phyloP scores from a whole-genome alignment of 1,140 invertebrate genomes.

The Trinorchestia longiramus region DNA sequence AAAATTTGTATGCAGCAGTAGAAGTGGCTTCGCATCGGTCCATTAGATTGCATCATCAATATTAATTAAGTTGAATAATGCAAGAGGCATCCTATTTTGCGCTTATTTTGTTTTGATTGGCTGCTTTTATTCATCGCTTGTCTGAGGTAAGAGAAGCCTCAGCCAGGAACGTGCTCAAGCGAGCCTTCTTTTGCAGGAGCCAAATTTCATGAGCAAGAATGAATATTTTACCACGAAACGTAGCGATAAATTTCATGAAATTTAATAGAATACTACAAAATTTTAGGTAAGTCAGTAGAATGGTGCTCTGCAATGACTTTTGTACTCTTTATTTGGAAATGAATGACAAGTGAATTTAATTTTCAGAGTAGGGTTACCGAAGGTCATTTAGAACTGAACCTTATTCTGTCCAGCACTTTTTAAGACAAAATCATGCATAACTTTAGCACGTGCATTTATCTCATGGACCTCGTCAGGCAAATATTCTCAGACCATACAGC shows the following conservation, averaged over 20 bases:
- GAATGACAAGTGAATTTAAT: neutral
- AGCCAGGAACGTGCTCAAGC: neutral
- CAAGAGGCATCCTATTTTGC: conserved; percentile 34
- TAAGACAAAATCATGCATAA: too few species aligned
- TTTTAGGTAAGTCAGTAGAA: neutral
- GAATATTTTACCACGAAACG: neutral
- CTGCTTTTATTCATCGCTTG: conserved; percentile 32
- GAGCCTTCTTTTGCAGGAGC: neutral
- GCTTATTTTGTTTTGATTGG: conserved; percentile 54
- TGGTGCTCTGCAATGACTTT: neutral
- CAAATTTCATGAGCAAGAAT: conserved; percentile 4
- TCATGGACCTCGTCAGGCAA: too few species aligned
- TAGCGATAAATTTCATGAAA: neutral
- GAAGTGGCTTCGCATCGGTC: conserved; percentile 38
- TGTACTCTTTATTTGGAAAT: neutral
- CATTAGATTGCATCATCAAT: conserved; percentile 49
- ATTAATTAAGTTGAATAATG: conserved; percentile 53
- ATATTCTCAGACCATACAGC: too few species aligned
- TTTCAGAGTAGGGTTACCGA: neutral
- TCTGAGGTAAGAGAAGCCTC: neutral
- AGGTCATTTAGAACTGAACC: neutral
- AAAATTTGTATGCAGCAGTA: conserved; percentile 8
- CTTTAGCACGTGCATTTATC: too few species aligned
- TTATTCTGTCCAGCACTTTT: too few species aligned
- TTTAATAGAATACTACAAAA: neutral